Evolutionary conservation across 2,888 invertebrate species (phyloP), one percentile per base, ranked within the genome.

Genomic region (Ditula angustiorana): DNA sequence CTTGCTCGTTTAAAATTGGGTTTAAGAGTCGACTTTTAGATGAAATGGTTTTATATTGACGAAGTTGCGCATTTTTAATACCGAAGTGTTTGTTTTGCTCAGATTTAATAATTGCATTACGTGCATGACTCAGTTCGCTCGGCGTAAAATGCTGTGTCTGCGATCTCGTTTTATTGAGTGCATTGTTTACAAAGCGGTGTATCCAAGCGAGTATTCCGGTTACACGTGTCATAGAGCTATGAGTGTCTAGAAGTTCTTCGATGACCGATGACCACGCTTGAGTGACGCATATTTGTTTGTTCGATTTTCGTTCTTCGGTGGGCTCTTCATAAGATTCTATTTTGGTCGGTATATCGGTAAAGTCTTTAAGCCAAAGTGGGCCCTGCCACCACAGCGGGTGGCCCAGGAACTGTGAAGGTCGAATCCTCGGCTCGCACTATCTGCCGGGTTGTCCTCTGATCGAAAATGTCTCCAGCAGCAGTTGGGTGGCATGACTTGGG

Each of bases 81-180:
- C 10, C 8, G 23, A 46, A 46, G 8, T 46, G 46, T 46, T 46
- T 11, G n/a, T 23, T 21, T 46, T 46, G 46, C 46, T 23, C 46
- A 11, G 63, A 53, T 44, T 60, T 65, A 3, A 67, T 66, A 53
- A 61, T 62, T 33, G 33, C 13, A 16, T 35, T 41, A 19, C 65
- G 57, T 28, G 63, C 49, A 26, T 53, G 49, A 5, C 26, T 35
- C 24, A 67, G 19, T 60, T 69, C 69, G 10, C 19, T 10, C 2
- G 28, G 13, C 13, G 13, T 28, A 19, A 50, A n/a, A 13, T 50
- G 28, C 26, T 10, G 28, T 16, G 16, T 1, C 21, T 16, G 23
- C 23, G 23, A 10, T 46, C 10, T 13, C 2, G 55, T n/a, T 11
- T 65, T 65, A 8, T 64, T 11, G 50, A 52, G 65, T n/a, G 8